Percentiles rank a stretch among this genome's conserved stretches.
phyloP scores from a whole-genome alignment of 1,140 invertebrate species.

The Tachypleus tridentatus region DNA sequence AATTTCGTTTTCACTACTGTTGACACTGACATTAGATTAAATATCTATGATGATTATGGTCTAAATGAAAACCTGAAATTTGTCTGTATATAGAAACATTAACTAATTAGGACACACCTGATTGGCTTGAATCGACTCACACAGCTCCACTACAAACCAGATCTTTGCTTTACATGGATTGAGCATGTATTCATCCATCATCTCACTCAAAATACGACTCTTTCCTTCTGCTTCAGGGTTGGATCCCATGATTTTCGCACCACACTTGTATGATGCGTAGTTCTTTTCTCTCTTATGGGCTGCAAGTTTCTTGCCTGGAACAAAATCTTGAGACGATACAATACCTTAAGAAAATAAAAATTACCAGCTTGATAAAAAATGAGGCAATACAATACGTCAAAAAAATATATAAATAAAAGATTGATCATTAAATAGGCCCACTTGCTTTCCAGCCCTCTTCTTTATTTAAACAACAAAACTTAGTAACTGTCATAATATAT shows the following conservation, averaged over 20 bases:
- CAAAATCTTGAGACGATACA: neutral
- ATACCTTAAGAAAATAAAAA: no score
- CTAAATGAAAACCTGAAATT: no score
- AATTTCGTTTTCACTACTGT: no score
- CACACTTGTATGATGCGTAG: slow-evolving; percentile 90
- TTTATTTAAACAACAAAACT: no score
- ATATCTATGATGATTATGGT: no score
- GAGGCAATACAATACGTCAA: neutral
- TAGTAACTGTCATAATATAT: no score
- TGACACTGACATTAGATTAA: no score
- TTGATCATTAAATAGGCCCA: slow-evolving; percentile 33
- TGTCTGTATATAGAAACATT: no score
- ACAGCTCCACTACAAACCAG: slow-evolving; percentile 95
- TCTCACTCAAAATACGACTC: slow-evolving; percentile 60
- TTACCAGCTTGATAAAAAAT: no score
- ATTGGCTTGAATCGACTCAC: slow-evolving; percentile 89
- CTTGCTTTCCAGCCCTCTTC: no score
- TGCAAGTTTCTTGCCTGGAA: slow-evolving; percentile 22
- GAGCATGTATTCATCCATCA: slow-evolving; percentile 92
- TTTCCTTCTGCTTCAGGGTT: slow-evolving; percentile 84
- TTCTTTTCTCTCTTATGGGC: slow-evolving; percentile 48
- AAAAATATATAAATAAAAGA: neutral
- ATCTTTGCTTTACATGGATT: slow-evolving; percentile 73
- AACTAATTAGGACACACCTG: slow-evolving; percentile 36
- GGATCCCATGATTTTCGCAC: slow-evolving; percentile 83